These are phyloP conservation scores for Cochlearius cochlearius DNA, from an alignment of 2,113 vertebrate species.

Conservation along the genomic window DNA sequence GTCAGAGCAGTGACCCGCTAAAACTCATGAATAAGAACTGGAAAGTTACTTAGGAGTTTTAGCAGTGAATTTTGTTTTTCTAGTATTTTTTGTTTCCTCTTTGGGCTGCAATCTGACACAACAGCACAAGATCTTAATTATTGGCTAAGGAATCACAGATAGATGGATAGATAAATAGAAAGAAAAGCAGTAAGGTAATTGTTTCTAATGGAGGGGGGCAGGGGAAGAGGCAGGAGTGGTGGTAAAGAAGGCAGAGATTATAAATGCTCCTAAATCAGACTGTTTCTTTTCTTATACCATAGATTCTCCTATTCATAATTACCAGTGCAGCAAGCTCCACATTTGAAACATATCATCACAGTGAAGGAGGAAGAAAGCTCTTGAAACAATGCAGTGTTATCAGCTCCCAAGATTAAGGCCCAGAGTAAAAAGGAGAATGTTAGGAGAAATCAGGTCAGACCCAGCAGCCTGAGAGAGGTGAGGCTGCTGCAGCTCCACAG, in stretches of 20 bases:
- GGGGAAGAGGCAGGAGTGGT: accelerated
- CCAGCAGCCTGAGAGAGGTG: not conserved
- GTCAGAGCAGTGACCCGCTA: not conserved
- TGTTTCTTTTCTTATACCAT: not conserved
- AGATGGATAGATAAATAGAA: not conserved
- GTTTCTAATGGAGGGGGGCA: not conserved
- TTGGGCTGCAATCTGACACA: not conserved
- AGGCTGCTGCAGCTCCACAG: not conserved
- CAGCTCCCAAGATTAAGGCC: not conserved
- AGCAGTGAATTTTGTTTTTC: not conserved
- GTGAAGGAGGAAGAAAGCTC: not conserved
- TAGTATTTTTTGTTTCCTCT: not conserved
- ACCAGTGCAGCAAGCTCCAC: not conserved
- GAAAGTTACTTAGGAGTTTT: not conserved
- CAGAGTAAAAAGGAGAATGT: not conserved
- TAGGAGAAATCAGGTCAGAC: not conserved
- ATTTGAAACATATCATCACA: not conserved
- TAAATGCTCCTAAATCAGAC: constrained; percentile 10
- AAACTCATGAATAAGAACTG: not conserved
- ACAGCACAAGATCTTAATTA: not conserved
- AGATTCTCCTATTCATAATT: not conserved
- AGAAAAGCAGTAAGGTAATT: not conserved
- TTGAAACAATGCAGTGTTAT: not conserved
- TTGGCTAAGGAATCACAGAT: not conserved
- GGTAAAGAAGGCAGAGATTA: not conserved